Base-by-base conservation (phyloP, 2,797 vertebrate species). In the Sebastes dallii region DNA sequence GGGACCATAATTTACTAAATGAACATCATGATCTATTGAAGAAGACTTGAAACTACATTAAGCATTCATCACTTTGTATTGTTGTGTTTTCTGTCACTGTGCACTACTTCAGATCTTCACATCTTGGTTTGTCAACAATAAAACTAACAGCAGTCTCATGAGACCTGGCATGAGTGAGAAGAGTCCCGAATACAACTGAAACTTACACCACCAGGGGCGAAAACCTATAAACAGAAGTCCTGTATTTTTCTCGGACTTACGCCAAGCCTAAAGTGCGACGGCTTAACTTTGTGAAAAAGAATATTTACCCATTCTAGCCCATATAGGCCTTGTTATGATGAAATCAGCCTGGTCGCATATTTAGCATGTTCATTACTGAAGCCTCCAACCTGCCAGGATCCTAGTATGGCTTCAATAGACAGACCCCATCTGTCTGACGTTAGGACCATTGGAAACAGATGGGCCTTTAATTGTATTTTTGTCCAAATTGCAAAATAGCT, bases 401-500 rank as follows among this genome's bases (percentile, higher is more conserved):
- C 91, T 95, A 95, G 96, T 96, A 96, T 97, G 96, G 96, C 95
- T 97, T 98, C 96, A 96, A 98, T 97, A 96, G 91, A 96, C 93
- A 87, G 91, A 93, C 91, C 83, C 96, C 97, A 98, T 99, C 97
- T 98, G 97, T 87, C 90, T 95, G 94, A 96, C 91, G 96, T 98
- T 98, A 98, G 90, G 93, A 93, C 94, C 96, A 99, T 97, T 97
- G 96, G 96, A 98, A 98, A 97, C 98, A 99, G 97, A 99, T 99
- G 97, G 97, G 96, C 94, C 95, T 97, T 95, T 97, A 98, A 98
- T 98, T 98, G 97, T 96, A 96, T 97, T 98, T 98, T 97, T 95
- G 96, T 97, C 97, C 97, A 97, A 98, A 99, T 98, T 98, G 97
- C 97, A 97, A 99, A 98, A 98, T 97, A 98, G 97, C 97, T 98